These are phyloP conservation scores for Brachyptera risi DNA, from an alignment of 2,888 invertebrate species.

Conservation along the genomic window DNA sequence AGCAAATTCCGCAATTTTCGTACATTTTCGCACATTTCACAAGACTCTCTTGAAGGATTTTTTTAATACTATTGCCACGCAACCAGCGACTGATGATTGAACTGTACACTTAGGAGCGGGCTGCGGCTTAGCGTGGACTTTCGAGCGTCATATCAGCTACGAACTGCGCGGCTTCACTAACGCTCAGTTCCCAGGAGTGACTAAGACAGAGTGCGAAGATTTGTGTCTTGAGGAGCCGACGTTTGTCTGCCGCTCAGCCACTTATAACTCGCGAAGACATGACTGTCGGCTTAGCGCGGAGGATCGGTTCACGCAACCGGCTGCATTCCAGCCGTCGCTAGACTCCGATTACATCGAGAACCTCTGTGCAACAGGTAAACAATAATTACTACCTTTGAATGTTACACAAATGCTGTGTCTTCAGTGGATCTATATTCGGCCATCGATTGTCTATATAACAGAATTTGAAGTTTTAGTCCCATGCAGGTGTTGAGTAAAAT, in stretches of 20 bases:
- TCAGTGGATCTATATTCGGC: no score
- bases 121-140: slow-evolving; percentile 46
- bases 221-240: slow-evolving; percentile 48
- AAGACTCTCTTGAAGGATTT: no score
- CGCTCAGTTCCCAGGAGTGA: slow-evolving; percentile 39
- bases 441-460: no score
- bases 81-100: no score
- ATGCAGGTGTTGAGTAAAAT: no score
- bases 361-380: slow-evolving; percentile 48
- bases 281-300: slow-evolving; percentile 49
- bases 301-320: slow-evolving; percentile 48
- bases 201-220: slow-evolving; percentile 47
- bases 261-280: slow-evolving; percentile 47
- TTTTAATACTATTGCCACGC: no score
- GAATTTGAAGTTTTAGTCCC: no score
- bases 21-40: no score
- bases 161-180: slow-evolving; percentile 44
- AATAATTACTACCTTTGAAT: not conserved
- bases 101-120: slow-evolving; percentile 42
- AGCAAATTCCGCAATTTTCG: no score
- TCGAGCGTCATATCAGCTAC: slow-evolving; percentile 48
- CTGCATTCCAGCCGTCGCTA: slow-evolving; percentile 45
- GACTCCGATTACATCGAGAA: slow-evolving; percentile 52
- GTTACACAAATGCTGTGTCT: no score
- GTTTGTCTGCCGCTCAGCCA: slow-evolving; percentile 50